Evolutionary conservation across 2,888 invertebrate species (phyloP), one percentile per base, ranked within the genome.

Genomic region (Trilocha varians): DNA sequence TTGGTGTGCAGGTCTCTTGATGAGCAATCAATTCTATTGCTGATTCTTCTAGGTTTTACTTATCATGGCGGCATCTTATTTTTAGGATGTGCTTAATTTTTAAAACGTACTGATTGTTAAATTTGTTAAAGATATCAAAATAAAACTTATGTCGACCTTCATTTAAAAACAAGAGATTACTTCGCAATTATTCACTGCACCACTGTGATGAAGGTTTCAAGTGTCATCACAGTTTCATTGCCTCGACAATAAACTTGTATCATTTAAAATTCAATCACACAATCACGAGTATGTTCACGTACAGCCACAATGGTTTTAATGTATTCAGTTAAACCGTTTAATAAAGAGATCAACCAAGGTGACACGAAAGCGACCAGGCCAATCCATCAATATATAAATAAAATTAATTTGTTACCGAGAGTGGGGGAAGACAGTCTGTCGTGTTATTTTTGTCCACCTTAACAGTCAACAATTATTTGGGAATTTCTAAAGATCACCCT

Each of bases 401-500:
- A 78, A 78, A 74, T 77, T 72, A 73, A 79, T 79, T 75, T 75
- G 70, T 75, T 68, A 62, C 67, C 52, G 54, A 56, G 59, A 62
- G 60, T 65, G 68, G 80, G 78, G 70, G 72, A 76, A 69, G 70
- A 69, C 62, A 52, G 59, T 49, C 60, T 66, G 69, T 58, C 59
- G 75, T 76, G 83, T 83, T 84, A 83, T 82, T 75, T 64, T 82
- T 80, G 77, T 65, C 67, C 73, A 78, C 73, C 77, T 77, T 79
- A 73, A 71, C 65, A 69, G 74, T 76, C 79, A 77, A 78, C 80
- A 82, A 83, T 83, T 80, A 82, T 82, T 82, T 70, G 80, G 82
- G 80, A 82, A 82, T 83, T 78, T 82, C 73, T 70, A 76, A 78
- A 82, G 82, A 84, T 83, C 83, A 83, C 83, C 83, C 80, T 68